These are phyloP conservation scores for Drosophila neocordata DNA, from an alignment of 1,140 invertebrate species.

Conservation along the genomic window DNA sequence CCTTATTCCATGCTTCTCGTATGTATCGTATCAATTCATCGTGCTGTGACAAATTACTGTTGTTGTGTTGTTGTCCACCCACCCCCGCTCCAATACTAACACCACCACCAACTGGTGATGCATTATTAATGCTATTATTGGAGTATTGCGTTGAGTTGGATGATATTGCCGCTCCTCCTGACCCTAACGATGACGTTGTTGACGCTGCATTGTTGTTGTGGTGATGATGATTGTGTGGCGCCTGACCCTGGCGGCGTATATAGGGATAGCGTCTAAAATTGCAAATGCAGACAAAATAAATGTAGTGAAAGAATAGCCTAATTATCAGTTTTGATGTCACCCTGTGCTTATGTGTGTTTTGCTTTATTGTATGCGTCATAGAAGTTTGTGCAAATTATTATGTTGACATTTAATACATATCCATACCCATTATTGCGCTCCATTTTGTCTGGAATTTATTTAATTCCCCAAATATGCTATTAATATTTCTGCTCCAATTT, in stretches of 20 bases:
- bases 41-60: constrained; percentile 71
- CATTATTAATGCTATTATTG: constrained; percentile 66
- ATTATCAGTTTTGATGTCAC: constrained; percentile 30
- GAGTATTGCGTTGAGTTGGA: constrained; percentile 57
- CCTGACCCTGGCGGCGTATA: constrained; percentile 69
- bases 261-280: constrained; percentile 74
- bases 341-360: constrained; percentile 32
- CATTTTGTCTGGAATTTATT: constrained; percentile 49
- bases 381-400: neutral
- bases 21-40: constrained; percentile 81
- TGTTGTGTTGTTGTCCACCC: constrained; percentile 30
- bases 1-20: constrained; percentile 79
- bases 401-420: neutral
- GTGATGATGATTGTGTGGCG: constrained; percentile 66
- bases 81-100: constrained; percentile 16
- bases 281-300: constrained; percentile 24
- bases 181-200: constrained; percentile 47
- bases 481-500: constrained; percentile 51
- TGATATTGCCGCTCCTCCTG: constrained; percentile 30
- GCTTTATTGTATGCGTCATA: constrained; percentile 34
- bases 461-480: constrained; percentile 55
- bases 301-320: constrained; percentile 13
- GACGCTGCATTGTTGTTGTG: constrained; percentile 51
- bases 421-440: constrained; percentile 74
- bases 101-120: constrained; percentile 24